Evolutionary conservation across 2,888 invertebrate genomes (phyloP).

Genomic region (Troilus luridus): DNA sequence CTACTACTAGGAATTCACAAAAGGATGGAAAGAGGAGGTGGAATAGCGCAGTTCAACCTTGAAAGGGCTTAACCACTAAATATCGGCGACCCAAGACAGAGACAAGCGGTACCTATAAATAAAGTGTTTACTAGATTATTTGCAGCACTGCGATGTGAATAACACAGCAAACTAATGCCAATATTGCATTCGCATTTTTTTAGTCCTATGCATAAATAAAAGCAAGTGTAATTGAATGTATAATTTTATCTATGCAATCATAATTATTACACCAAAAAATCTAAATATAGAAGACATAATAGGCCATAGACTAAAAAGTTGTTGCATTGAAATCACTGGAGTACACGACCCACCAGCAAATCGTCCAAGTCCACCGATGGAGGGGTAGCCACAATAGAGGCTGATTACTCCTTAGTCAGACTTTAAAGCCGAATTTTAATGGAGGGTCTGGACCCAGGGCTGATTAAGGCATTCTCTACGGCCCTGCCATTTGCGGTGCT

Average conservation of each 20-base stretch:
- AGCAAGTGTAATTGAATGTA: no score
- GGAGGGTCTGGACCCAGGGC: neutral
- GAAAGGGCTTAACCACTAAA: no score
- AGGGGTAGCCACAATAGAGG: slow-evolving; percentile 44
- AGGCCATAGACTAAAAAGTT: neutral
- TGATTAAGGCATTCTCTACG: slow-evolving; percentile 51
- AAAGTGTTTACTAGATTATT: no score
- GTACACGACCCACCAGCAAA: neutral
- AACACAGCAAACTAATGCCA: no score
- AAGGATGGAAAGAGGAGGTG: no score
- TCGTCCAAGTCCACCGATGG: neutral
- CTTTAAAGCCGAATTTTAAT: slow-evolving; percentile 59
- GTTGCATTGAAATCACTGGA: neutral
- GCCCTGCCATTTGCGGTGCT: slow-evolving; percentile 36
- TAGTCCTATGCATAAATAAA: no score
- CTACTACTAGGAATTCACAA: no score
- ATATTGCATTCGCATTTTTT: no score
- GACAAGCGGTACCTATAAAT: no score
- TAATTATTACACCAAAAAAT: neutral
- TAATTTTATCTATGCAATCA: neutral
- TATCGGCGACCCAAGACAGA: no score
- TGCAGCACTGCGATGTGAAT: no score
- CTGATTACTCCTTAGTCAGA: slow-evolving; percentile 56
- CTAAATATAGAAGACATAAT: neutral
- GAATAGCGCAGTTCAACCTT: no score